phyloP scores from a whole-genome alignment of 2,888 invertebrate species.

The Desoria tigrina region DNA sequence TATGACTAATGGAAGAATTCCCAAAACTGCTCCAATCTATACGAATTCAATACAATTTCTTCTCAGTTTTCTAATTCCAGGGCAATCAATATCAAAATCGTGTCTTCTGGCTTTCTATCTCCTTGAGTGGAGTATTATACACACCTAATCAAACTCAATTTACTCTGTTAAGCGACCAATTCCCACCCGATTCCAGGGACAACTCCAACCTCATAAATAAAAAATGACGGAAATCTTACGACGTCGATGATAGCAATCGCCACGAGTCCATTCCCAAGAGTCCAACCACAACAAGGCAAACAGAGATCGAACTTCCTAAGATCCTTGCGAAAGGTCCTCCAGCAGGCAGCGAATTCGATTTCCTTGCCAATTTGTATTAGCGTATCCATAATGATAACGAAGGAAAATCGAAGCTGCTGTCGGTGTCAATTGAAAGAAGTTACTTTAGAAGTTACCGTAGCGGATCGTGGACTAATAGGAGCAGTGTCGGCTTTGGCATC shows the following conservation, averaged over 20 bases:
- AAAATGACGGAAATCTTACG: no score
- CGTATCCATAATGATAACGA: slow-evolving; percentile 11
- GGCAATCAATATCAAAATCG: not conserved
- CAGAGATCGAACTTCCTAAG: slow-evolving; percentile 39
- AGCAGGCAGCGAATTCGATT: slow-evolving; percentile 22
- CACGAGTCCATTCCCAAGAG: slow-evolving; percentile 42
- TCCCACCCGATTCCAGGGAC: no score
- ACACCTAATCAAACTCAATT: not conserved
- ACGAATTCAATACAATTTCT: not conserved
- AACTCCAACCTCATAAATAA: no score
- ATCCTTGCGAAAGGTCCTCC: slow-evolving; percentile 29
- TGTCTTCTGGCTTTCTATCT: not conserved
- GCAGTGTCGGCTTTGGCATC: no score
- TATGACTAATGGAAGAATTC: slow-evolving; percentile 43
- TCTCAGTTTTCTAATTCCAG: not conserved
- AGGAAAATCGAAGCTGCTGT: not conserved
- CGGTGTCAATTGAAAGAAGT: not conserved
- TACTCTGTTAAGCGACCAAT: no score
- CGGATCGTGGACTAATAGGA: no score
- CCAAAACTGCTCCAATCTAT: slow-evolving; percentile 43
- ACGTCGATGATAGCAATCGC: slow-evolving; percentile 45
- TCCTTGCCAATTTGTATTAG: slow-evolving; percentile 14
- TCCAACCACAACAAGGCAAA: slow-evolving; percentile 42
- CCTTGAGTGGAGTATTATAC: not conserved
- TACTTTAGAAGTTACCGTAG: not conserved